These are phyloP conservation scores for Cydia strobilella DNA, from an alignment of 1,140 invertebrate species.

Conservation along the genomic window DNA sequence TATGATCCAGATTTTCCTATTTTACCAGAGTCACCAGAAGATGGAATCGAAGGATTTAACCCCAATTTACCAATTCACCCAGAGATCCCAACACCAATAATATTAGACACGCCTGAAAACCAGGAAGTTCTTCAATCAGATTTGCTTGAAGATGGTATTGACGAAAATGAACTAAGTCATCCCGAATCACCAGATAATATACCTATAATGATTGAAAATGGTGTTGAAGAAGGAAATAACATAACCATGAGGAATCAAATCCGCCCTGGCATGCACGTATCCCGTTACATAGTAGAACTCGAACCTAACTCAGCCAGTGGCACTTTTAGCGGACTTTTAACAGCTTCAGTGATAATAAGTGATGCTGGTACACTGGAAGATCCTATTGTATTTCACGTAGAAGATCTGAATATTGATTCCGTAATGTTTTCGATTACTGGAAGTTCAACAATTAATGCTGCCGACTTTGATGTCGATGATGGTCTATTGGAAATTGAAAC, in stretches of 20 bases:
- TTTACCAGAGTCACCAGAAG: background rate
- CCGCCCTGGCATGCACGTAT: slow-evolving; percentile 54
- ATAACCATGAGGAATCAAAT: slow-evolving; percentile 45
- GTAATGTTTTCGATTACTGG: slow-evolving; percentile 46
- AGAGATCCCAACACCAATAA: background rate
- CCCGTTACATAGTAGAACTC: slow-evolving; percentile 47
- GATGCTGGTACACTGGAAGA: slow-evolving; percentile 48
- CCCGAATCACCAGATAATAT: background rate
- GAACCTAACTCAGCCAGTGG: slow-evolving; percentile 40
- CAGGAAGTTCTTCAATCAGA: background rate
- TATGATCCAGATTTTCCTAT: background rate
- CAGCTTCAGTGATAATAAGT: slow-evolving; percentile 43
- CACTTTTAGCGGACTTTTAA: slow-evolving; percentile 46
- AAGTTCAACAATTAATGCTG: slow-evolving; percentile 36
- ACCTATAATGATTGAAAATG: slow-evolving; percentile 20
- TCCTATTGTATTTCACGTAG: slow-evolving; percentile 46
- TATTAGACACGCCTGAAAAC: background rate
- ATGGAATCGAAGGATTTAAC: background rate
- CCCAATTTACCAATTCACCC: background rate
- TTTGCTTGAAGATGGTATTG: background rate
- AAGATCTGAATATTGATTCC: slow-evolving; percentile 44
- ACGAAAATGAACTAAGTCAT: background rate
- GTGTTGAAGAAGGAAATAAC: slow-evolving; percentile 20
- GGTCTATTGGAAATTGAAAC: slow-evolving; percentile 50
- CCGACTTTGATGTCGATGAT: slow-evolving; percentile 45